Conservation (phyloP, 2,888 invertebrate genomes). For the Podabrus alpinus region DNA sequence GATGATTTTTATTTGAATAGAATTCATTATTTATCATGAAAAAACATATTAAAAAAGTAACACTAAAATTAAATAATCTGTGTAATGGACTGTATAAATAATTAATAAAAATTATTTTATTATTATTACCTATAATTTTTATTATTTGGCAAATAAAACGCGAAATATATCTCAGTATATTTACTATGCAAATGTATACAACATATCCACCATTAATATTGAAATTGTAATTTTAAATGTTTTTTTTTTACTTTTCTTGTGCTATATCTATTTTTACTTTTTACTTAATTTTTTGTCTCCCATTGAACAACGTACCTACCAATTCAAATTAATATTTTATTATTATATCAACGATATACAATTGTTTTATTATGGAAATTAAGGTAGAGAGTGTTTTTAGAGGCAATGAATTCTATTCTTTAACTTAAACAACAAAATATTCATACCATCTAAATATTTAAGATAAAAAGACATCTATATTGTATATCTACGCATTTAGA, state of each 20-base stretch:
- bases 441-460: background rate
- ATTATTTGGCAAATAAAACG: background rate
- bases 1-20: background rate
- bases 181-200: background rate
- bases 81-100: background rate
- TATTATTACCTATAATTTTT: background rate
- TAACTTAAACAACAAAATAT: conserved; percentile 1
- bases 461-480: conserved; percentile 1
- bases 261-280: background rate
- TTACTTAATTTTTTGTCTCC: background rate
- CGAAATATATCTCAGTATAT: background rate
- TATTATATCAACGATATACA: conserved; percentile 17
- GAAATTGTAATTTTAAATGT: background rate
- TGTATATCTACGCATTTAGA: conserved; percentile 21
- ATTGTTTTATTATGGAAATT: conserved; percentile 30
- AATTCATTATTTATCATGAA: background rate
- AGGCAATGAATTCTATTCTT: conserved; percentile 16
- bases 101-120: background rate
- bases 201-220: background rate
- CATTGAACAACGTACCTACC: conserved; percentile 21
- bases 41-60: background rate
- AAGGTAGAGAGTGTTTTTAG: conserved; percentile 31
- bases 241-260: background rate
- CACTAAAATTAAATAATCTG: background rate
- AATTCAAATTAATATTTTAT: conserved; percentile 1